phyloP scores from a whole-genome alignment of 2,113 vertebrate species.

The Pomatostomus ruficeps region DNA sequence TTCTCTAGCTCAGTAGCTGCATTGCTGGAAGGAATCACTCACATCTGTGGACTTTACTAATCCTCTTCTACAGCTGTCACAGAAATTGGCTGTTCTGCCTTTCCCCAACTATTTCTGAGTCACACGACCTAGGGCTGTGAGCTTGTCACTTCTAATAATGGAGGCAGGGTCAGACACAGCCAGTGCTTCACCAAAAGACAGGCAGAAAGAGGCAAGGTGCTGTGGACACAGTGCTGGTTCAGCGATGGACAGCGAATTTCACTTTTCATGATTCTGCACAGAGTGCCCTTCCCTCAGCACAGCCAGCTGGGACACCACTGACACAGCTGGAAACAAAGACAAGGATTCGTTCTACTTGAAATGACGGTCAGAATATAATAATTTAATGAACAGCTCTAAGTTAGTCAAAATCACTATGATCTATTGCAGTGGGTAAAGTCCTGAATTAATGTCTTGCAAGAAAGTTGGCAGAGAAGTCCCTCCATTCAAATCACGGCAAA shows the following conservation, averaged over 20 bases:
- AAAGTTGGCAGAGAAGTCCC: background rate
- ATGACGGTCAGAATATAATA: background rate
- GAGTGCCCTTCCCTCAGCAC: background rate
- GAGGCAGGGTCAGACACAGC: background rate
- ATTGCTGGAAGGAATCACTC: constrained; percentile 35
- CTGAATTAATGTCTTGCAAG: background rate
- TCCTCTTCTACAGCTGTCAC: background rate
- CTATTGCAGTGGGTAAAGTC: background rate
- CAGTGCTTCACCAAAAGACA: background rate
- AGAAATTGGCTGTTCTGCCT: constrained; percentile 3
- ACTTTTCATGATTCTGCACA: background rate
- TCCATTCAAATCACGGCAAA: background rate
- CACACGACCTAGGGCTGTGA: background rate
- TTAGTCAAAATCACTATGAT: background rate
- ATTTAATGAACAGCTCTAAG: background rate
- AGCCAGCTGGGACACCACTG: background rate
- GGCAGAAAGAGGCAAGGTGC: background rate
- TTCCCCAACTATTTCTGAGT: constrained; percentile 1
- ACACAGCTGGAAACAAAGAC: background rate
- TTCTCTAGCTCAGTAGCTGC: background rate
- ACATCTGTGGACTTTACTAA: constrained; percentile 14
- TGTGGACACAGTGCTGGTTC: background rate
- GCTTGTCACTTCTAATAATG: background rate
- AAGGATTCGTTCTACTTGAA: background rate
- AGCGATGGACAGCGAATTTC: background rate